Evolutionary conservation across 2,113 vertebrate species (phyloP), one percentile per base, ranked within the genome.

Genomic region (Piliocolobus tephrosceles): DNA sequence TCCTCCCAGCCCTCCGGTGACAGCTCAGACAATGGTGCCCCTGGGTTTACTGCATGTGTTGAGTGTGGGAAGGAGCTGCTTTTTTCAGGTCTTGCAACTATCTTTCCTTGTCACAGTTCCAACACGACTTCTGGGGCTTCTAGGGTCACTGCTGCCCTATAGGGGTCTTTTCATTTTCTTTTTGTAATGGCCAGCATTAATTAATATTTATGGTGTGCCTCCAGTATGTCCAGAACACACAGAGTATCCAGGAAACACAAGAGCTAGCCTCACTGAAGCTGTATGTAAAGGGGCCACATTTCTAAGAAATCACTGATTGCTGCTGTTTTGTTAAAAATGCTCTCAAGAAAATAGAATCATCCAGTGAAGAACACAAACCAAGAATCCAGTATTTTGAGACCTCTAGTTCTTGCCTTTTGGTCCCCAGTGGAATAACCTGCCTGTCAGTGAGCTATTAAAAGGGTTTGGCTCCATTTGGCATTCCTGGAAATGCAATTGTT

Each of bases 41-140:
- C 47, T 50, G 4, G 18, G 27, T 66, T 92, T 88, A 68, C 1
- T 17, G 72, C 57, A 3, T 27, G 20, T 23, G 38, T 6, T 22
- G 23, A 81, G 64, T 55, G 64, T 87, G 90, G 72, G 81, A 91
- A 86, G 57, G 35, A 66, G 45, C 88, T 52, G 80, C 64, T 81
- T 45, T 45, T 66, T 76, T 23, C 61, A 40, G 73, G 45, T 88
- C 58, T 83, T 90, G 64, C 58, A 81, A 45, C 84, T 52, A 3
- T 81, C n/a, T 57, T 93, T 92, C 79, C 47, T 93, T 27, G 66
- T 76, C 97, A 64, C 70, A 43, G 66, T 66, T 70, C 92, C 92
- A 76, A 10, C 18, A n/a, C 0, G 11, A 50, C 43, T 64, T 91
- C 80, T 40, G 92, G 58, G 73, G 52, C 75, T 79, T 76, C 66